These are phyloP conservation scores for Lithophane ornitopus DNA, from an alignment of 2,888 invertebrate genomes.

Conservation along the genomic window DNA sequence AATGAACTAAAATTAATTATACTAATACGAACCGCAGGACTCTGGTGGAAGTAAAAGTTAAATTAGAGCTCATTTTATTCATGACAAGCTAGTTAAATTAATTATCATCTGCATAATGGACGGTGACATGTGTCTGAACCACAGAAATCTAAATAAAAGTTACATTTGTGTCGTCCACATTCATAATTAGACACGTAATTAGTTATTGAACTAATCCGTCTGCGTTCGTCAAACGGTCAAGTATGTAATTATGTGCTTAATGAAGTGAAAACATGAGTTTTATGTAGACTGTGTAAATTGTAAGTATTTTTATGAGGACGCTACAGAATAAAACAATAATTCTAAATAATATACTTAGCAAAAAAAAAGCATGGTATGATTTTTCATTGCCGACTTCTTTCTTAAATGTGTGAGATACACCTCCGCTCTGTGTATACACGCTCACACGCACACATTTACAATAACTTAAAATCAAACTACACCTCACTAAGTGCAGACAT, in stretches of 20 bases:
- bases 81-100: conserved; percentile 1
- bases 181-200: neutral
- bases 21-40: conserved; percentile 46
- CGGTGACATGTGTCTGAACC: conserved; percentile 14
- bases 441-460: too few relatives aligned
- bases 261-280: neutral
- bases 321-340: neutral
- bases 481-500: too few relatives aligned
- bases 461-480: too few relatives aligned
- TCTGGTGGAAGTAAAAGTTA: conserved; percentile 49
- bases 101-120: neutral
- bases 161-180: conserved; percentile 10
- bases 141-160: conserved; percentile 26
- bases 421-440: too few relatives aligned
- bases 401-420: neutral
- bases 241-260: neutral
- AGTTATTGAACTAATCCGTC: neutral
- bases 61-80: conserved; percentile 15
- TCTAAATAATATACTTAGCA: too few relatives aligned
- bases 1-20: conserved; percentile 60
- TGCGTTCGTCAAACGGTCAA: neutral
- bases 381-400: neutral
- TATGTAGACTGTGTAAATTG: neutral
- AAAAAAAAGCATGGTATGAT: too few relatives aligned
- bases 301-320: neutral